Percentiles rank a stretch among this genome's conserved stretches.
Evolutionary conservation across 2,113 vertebrate genomes (phyloP).

Genomic region (Mustela lutreola): DNA sequence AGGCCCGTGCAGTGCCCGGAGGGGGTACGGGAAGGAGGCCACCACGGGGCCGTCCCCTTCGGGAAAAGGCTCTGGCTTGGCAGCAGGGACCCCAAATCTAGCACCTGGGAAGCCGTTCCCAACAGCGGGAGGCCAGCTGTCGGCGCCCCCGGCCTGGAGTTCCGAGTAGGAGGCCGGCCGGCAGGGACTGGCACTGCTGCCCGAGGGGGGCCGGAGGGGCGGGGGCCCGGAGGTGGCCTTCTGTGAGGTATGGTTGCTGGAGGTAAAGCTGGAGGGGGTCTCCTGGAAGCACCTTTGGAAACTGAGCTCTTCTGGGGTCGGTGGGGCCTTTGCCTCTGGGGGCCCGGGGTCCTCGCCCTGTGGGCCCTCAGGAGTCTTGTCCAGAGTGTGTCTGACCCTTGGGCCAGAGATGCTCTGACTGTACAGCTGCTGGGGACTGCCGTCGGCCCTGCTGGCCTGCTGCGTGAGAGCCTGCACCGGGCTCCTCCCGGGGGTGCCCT

Average conservation of each 20-base stretch:
- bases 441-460: conserved; percentile 89
- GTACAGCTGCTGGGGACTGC: conserved; percentile 93
- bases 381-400: conserved; percentile 92
- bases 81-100: conserved; percentile 89
- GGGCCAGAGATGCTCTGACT: conserved; percentile 90
- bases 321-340: conserved; percentile 91
- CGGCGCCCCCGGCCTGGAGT: conserved; percentile 89
- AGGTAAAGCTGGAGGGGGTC: conserved; percentile 88
- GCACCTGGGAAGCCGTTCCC: conserved; percentile 93
- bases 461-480: conserved; percentile 89
- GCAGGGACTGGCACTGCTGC: conserved; percentile 84
- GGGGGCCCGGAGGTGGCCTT: conserved; percentile 85
- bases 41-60: conserved; percentile 86
- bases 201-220: conserved; percentile 86
- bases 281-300: conserved; percentile 92
- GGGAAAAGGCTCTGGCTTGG: conserved; percentile 89
- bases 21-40: conserved; percentile 91
- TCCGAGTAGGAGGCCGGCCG: conserved; percentile 87
- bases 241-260: conserved; percentile 95
- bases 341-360: conserved; percentile 92
- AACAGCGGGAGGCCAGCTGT: conserved; percentile 92
- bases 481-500: conserved; percentile 90
- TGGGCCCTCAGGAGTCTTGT: conserved; percentile 90
- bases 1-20: conserved; percentile 89
- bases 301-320: conserved; percentile 90